Evolutionary conservation across 2,113 vertebrate genomes (phyloP).

Genomic region (Girardinichthys multiradiatus): DNA sequence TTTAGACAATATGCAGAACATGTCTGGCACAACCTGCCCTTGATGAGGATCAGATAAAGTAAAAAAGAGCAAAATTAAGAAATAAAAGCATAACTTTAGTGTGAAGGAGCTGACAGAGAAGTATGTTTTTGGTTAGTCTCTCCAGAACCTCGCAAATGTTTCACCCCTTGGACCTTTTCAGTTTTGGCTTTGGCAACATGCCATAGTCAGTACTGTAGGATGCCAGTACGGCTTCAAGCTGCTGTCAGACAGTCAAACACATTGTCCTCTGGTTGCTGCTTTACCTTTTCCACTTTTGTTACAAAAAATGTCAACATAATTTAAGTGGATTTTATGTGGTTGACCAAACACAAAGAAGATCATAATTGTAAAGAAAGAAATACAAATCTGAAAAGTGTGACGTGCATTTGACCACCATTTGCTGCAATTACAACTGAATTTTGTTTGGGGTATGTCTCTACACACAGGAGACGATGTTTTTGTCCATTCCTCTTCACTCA

Average conservation of each 20-base stretch:
- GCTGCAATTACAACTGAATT: neutral
- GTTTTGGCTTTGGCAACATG: neutral
- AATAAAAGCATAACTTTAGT: conserved; percentile 34
- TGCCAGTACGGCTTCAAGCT: no score
- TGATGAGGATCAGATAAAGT: conserved; percentile 41
- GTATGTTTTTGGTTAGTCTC: conserved; percentile 27
- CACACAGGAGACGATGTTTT: no score
- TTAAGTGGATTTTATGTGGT: neutral
- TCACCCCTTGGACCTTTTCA: neutral
- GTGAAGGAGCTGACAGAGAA: conserved; percentile 16
- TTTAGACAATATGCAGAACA: conserved; percentile 62
- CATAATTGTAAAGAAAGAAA: no score
- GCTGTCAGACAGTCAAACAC: no score
- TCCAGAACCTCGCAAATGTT: neutral
- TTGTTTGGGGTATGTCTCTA: neutral
- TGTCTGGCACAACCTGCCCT: conserved; percentile 47
- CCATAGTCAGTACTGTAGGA: no score
- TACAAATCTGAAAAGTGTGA: no score
- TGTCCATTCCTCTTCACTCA: no score
- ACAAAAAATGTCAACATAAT: neutral
- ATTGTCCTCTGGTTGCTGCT: neutral
- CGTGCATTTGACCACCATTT: no score
- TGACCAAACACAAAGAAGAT: no score
- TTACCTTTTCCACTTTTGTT: neutral
- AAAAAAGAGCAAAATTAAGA: conserved; percentile 39